A percentile compares a stretch with the other conserved stretches of the same genome.
Evolutionary conservation across 1,140 invertebrate species (phyloP).

Genomic region (Brachionus angularis): DNA sequence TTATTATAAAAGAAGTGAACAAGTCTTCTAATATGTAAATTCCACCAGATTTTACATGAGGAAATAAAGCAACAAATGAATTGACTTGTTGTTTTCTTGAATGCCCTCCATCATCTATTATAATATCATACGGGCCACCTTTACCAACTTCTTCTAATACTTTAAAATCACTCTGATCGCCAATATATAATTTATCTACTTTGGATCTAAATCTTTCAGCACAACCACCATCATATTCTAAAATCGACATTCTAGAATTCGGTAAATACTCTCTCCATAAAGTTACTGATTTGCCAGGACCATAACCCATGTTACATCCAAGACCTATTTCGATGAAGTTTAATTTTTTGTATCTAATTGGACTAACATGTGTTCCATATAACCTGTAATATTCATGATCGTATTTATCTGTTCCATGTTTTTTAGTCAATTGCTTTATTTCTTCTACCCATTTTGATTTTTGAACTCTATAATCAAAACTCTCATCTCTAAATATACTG

Average conservation of each 20-base stretch:
- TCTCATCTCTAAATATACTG: too few relatives aligned
- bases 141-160: neutral
- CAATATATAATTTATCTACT: neutral
- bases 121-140: neutral
- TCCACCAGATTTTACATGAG: neutral
- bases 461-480: too few relatives aligned
- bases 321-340: neutral
- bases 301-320: conserved; percentile 4
- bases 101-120: conserved; percentile 21
- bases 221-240: neutral
- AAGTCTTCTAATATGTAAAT: conserved; percentile 6
- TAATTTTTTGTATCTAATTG: neutral
- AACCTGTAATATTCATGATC: neutral
- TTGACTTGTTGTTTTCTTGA: neutral
- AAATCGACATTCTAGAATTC: neutral
- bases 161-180: neutral
- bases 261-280: neutral
- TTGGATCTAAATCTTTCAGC: neutral
- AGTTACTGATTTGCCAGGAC: neutral
- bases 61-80: neutral
- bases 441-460: neutral
- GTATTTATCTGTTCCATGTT: conserved; percentile 4
- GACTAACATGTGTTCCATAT: neutral
- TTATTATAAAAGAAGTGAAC: neutral
- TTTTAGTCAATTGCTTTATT: neutral